These are phyloP conservation scores for Drosophila nr. medialis DNA, from an alignment of 2,888 invertebrate genomes.

Conservation along the genomic window DNA sequence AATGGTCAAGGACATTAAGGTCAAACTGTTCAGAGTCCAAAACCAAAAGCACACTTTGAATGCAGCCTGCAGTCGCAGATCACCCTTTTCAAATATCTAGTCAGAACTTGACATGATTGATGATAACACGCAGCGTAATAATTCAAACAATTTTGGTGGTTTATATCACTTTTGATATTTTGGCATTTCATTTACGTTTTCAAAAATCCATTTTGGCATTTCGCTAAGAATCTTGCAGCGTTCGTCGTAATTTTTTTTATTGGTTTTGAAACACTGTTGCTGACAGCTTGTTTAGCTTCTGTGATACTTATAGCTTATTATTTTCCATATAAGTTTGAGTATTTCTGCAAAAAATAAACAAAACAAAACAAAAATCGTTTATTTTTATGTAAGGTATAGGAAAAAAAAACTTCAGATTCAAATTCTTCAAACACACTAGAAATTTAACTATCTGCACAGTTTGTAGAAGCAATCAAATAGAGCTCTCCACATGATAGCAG, in stretches of 20 bases:
- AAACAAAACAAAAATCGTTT: no score
- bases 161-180: background rate
- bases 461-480: background rate
- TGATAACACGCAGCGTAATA: constrained; percentile 49
- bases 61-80: constrained; percentile 47
- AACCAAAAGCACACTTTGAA: constrained; percentile 6
- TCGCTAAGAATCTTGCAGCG: background rate
- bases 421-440: background rate
- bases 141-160: constrained; percentile 19
- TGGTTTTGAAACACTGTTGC: constrained; percentile 14
- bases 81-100: constrained; percentile 13
- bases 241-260: background rate
- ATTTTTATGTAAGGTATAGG: background rate
- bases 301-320: background rate
- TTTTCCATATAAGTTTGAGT: background rate
- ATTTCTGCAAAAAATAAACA: background rate
- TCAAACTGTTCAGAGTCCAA: constrained; percentile 24
- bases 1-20: constrained; percentile 54
- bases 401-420: background rate
- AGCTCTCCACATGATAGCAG: background rate
- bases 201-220: constrained; percentile 11
- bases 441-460: no score
- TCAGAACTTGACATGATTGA: constrained; percentile 52
- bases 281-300: constrained; percentile 2
- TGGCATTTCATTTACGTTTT: background rate